Evolutionary conservation across 2,113 vertebrate species (phyloP), one percentile per base, ranked within the genome.

Genomic region (Motacilla alba): DNA sequence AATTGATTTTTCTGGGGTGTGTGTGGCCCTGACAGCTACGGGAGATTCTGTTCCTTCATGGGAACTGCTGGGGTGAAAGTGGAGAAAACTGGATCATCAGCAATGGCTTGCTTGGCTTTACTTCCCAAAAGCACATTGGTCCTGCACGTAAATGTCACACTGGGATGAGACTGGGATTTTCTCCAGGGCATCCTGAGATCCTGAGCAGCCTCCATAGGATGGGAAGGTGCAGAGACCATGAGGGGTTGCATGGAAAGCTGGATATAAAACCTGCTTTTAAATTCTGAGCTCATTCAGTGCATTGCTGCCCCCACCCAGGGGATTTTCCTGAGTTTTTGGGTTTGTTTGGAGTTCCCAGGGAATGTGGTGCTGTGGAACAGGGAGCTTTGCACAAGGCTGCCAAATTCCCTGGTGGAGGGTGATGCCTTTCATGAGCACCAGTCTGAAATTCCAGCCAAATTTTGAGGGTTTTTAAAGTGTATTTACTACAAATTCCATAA

Each of bases 171-270:
- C 55, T 1, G 13, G 50, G n/a, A 44, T 35, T 30, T 86, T 10
- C 60, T 55, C 5, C 0, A 0, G 47, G 37, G 28, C 22, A 24
- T 49, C 27, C 1, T 7, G 31, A 46, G 35, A 55, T 85, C 60
- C 70, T 6, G 11, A 7, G 0, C 7, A 31, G 64, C 43, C 21
- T 31, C 75, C 1, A 0, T 5, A 12, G 56, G n/a, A 2, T 0
- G 4, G 55, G 83, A 44, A 21, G 56, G 49, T 10, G 53, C n/a
- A 16, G 26, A 31, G 35, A 14, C 35, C 1, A 0, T 0, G 33
- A 43, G 11, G n/a, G 12, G 10, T 11, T 21, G 52, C 23, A 4
- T 11, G 72, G 33, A 3, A 7, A 37, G 55, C 9, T 1, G 3
- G 20, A 2, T 70, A 33, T 59, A 19, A 69, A 81, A 11, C 12